A percentile compares a stretch with the other conserved stretches of the same genome.
These are phyloP conservation scores for Lasioglossum leucozonium DNA, from an alignment of 2,888 invertebrate species.

Conservation along the genomic window DNA sequence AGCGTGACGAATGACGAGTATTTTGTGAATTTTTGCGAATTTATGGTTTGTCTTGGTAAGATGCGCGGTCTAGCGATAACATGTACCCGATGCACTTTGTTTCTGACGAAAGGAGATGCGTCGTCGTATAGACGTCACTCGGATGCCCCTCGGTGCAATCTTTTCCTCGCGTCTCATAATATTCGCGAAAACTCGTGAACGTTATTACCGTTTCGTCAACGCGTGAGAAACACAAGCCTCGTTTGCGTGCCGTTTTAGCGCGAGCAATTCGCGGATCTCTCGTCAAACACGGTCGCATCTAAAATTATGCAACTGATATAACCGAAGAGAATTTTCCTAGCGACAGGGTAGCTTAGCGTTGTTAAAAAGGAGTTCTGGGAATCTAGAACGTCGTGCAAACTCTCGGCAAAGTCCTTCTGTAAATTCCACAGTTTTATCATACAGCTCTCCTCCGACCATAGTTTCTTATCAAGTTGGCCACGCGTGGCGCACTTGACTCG, in stretches of 20 bases:
- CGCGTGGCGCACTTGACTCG: not conserved
- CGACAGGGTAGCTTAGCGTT: not conserved
- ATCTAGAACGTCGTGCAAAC: not conserved
- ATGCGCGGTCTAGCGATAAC: not conserved
- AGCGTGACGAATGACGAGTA: not conserved
- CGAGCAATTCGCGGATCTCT: not conserved
- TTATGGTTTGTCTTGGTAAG: not conserved
- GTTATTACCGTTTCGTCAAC: constrained; percentile 26
- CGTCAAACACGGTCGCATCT: not conserved
- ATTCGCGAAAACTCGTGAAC: too few species aligned
- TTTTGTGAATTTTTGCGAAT: not conserved
- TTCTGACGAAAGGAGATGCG: constrained; percentile 13
- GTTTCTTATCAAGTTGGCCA: not conserved
- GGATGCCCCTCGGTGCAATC: not conserved
- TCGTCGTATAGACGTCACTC: constrained; percentile 14
- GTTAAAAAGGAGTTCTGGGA: not conserved
- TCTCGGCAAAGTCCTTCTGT: not conserved
- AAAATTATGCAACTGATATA: not conserved
- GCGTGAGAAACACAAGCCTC: constrained; percentile 4
- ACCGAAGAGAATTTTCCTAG: not conserved
- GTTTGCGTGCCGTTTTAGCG: not conserved
- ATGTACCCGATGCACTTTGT: constrained; percentile 36
- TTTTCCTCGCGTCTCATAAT: not conserved
- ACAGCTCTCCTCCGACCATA: not conserved
- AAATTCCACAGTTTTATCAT: not conserved